Evolutionary conservation across 2,797 vertebrate genomes (phyloP).

Genomic region (Anabas testudineus): DNA sequence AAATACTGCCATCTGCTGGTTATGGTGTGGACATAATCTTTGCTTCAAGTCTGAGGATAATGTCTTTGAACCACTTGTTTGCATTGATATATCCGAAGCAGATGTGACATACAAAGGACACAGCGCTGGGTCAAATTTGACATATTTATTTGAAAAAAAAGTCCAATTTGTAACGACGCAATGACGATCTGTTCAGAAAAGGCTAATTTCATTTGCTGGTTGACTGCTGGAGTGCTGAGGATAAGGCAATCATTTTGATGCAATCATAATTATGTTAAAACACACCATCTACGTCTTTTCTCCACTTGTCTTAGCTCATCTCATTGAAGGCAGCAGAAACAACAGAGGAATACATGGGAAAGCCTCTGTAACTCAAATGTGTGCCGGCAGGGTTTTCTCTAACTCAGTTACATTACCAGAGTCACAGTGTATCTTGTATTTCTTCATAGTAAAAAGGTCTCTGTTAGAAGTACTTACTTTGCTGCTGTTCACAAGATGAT

Average conservation of each 20-base stretch:
- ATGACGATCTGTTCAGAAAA: slow-evolving; percentile 26
- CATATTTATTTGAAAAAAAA: slow-evolving; percentile 50
- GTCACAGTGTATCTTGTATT: slow-evolving; percentile 44
- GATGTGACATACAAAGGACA: slow-evolving; percentile 66
- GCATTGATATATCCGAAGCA: slow-evolving; percentile 55
- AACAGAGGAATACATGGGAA: slow-evolving; percentile 39
- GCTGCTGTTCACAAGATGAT: slow-evolving; percentile 37
- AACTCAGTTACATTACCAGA: slow-evolving; percentile 40
- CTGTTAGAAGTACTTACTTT: slow-evolving; percentile 50
- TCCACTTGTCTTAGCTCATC: slow-evolving; percentile 39
- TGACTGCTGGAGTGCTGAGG: slow-evolving; percentile 42
- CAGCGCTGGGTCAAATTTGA: slow-evolving; percentile 36
- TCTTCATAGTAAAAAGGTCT: slow-evolving; percentile 35
- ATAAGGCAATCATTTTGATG: slow-evolving; percentile 69
- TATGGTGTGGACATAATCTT: slow-evolving; percentile 3
- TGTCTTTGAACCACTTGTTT: slow-evolving; percentile 64
- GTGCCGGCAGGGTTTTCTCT: slow-evolving; percentile 38
- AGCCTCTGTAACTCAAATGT: slow-evolving; percentile 45
- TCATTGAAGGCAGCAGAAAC: slow-evolving; percentile 50
- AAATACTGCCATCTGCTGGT: slow-evolving; percentile 84
- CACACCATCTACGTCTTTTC: slow-evolving; percentile 43
- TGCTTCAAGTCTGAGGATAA: slow-evolving; percentile 36
- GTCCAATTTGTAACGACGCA: slow-evolving; percentile 32
- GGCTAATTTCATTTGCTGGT: slow-evolving; percentile 66
- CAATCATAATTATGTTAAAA: slow-evolving; percentile 71